Evolutionary conservation across 2,113 vertebrate genomes (phyloP).

Genomic region (Peromyscus maniculatus): DNA sequence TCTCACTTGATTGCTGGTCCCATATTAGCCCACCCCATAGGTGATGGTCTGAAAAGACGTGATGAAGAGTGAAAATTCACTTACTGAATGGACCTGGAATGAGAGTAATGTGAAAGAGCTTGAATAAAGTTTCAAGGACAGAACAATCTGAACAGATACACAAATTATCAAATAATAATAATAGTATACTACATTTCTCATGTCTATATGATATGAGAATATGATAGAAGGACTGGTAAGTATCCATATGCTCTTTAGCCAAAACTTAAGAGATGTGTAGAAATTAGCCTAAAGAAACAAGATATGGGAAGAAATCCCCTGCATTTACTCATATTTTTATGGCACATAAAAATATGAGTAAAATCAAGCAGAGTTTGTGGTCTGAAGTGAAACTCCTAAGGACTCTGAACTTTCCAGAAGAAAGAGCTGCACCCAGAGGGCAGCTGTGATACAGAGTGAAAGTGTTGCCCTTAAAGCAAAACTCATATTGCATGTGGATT

Average conservation of each 20-base stretch:
- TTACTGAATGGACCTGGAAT: background rate
- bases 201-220: background rate
- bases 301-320: background rate
- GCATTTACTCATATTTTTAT: too few relatives aligned
- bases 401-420: background rate
- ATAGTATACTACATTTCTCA: background rate
- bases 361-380: background rate
- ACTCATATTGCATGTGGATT: background rate
- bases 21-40: background rate
- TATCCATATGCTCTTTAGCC: background rate
- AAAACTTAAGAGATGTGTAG: background rate
- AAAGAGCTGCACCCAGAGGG: background rate
- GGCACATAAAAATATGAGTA: background rate
- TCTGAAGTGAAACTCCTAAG: background rate
- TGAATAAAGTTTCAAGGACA: slow-evolving; percentile 9
- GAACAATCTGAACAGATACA: background rate
- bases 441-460: background rate
- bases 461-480: background rate
- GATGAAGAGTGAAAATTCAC: background rate
- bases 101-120: background rate
- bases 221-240: background rate
- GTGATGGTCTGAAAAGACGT: background rate
- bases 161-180: background rate
- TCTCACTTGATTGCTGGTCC: background rate
- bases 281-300: background rate